These are phyloP conservation scores for Anadara kagoshimensis DNA, from an alignment of 1,140 invertebrate species.

Conservation along the genomic window DNA sequence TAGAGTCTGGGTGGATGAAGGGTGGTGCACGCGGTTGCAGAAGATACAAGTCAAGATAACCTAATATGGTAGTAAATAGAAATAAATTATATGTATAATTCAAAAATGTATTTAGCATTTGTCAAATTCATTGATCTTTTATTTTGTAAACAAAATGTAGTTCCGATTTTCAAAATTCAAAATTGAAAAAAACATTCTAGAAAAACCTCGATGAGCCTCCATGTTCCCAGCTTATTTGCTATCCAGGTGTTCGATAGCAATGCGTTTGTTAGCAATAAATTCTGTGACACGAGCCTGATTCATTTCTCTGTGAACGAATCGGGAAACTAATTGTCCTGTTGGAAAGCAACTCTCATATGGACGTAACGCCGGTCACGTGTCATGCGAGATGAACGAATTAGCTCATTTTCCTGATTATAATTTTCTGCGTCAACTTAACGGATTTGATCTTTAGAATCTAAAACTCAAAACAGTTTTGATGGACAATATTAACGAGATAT, in stretches of 20 bases:
- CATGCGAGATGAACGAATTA: slow-evolving; percentile 18
- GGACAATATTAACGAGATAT: slow-evolving; percentile 31
- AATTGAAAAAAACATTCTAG: no score
- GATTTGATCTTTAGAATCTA: slow-evolving; percentile 17
- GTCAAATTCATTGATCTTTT: no score
- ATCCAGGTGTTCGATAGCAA: neutral
- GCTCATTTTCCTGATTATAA: slow-evolving; percentile 29
- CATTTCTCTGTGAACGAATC: slow-evolving; percentile 4
- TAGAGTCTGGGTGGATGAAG: no score
- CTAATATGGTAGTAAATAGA: no score
- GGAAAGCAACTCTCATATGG: slow-evolving; percentile 30
- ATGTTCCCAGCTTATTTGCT: no score
- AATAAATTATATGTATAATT: no score
- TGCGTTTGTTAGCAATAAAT: slow-evolving; percentile 18
- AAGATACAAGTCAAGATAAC: no score
- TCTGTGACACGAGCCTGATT: slow-evolving; percentile 17
- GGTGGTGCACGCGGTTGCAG: no score
- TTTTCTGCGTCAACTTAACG: slow-evolving; percentile 25
- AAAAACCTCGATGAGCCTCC: no score
- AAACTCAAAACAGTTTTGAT: slow-evolving; percentile 23
- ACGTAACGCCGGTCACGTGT: slow-evolving; percentile 24
- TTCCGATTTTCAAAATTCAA: no score
- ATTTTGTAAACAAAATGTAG: no score
- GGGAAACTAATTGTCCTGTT: slow-evolving; percentile 32
- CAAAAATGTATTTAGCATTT: no score